Base-by-base conservation (phyloP, 2,888 invertebrate genomes). In the Eugnorisma glareosa region DNA sequence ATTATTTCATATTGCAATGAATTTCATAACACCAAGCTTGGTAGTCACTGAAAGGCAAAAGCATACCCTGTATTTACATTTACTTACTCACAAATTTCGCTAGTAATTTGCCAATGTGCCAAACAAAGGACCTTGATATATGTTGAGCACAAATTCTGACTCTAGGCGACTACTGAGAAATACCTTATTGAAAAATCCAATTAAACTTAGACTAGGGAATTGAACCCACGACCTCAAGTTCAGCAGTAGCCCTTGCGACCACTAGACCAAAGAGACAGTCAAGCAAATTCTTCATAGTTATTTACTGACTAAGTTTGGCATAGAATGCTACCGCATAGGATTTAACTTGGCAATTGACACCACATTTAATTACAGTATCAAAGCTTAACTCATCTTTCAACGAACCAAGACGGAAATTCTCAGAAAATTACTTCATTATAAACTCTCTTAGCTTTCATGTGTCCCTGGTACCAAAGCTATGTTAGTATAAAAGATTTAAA, bases 361-460 rank as follows among this genome's bases (percentile, higher is more conserved):
- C n/a, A n/a, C n/a, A n/a, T n/a, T n/a, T 48, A 48, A 21, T 18
- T 18, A 48, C 21, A 48, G 8, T 21, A 51, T 10, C 51, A 2
- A 10, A 51, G 10, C 6, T 31, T 35, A 6, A 28, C 21, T 70
- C 21, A 10, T 48, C 28, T 28, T 28, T 71, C 21, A 71, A 72
- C 2, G 4, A 35, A 43, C 5, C n/a, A 45, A 35, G 18, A 11
- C 31, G 24, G 18, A n/a, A 63, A 63, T 45, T 43, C 28, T 15
- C 35, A 51, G 13, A 51, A 43, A 72, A 79, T 63, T 35, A 11
- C 28, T 54, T 37, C 1, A 51, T 79, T 37, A 43, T 66, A 37
- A n/a, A 43, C 1, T 11, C 37, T 51, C 54, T 67, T 18, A n/a
- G 10, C 40, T 48, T 48, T 63, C 21, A 68, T 63, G 40, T 40